Evolutionary conservation across 2,888 invertebrate species (phyloP).

Genomic region (Ditula angustiorana): DNA sequence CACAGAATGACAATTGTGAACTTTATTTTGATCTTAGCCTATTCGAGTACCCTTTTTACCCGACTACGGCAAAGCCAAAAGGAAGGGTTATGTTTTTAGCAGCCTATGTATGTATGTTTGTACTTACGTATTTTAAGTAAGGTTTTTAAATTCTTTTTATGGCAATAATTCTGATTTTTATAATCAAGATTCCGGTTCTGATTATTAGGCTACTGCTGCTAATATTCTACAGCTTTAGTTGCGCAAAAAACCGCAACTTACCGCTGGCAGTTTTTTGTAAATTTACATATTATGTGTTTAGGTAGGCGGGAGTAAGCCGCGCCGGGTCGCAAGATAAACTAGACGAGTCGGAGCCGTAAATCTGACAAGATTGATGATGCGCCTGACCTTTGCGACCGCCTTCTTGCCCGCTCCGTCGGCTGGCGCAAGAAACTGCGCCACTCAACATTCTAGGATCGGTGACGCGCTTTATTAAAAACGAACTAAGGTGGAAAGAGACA

Average conservation of each 20-base stretch:
- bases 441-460: conserved; percentile 43
- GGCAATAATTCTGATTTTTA: no score
- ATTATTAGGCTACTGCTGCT: no score
- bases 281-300: conserved; percentile 37
- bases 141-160: no score
- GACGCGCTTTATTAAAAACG: not conserved
- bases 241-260: not conserved
- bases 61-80: no score
- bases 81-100: no score
- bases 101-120: no score
- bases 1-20: no score
- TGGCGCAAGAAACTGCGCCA: conserved; percentile 52
- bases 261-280: conserved; percentile 9
- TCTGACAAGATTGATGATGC: conserved; percentile 76
- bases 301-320: conserved; percentile 51
- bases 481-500: not conserved
- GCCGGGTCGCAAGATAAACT: conserved; percentile 66
- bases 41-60: no score
- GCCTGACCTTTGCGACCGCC: conserved; percentile 59
- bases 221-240: no score
- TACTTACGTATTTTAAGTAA: no score
- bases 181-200: no score
- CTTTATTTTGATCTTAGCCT: no score
- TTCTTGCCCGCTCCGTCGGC: conserved; percentile 50
- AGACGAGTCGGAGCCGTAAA: conserved; percentile 63